A percentile compares a stretch with the other conserved stretches of the same genome.
phyloP scores from a whole-genome alignment of 2,797 vertebrate species.

The Pangasius sanitwongsei region DNA sequence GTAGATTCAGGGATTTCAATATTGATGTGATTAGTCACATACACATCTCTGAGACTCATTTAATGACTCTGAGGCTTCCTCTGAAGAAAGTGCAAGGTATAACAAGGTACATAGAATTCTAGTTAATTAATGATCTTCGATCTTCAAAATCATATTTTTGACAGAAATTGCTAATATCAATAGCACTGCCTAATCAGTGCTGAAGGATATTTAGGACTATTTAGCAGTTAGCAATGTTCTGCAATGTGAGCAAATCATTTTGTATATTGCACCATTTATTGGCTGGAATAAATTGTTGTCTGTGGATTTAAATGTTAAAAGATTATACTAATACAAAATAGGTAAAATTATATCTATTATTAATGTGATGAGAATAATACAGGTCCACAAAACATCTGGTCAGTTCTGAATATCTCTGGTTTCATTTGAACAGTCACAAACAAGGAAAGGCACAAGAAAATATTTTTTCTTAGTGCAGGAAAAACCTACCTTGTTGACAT shows the following conservation, averaged over 20 bases:
- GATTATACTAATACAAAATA: neutral
- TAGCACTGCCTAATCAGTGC: neutral
- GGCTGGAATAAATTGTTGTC: neutral
- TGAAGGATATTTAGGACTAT: neutral
- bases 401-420: neutral
- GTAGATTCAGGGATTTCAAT: constrained; percentile 15
- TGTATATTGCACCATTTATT: neutral
- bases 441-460: neutral
- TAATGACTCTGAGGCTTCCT: constrained; percentile 1
- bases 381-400: neutral
- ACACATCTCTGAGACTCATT: constrained; percentile 28
- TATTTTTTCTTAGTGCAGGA: neutral
- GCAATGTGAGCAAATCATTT: neutral
- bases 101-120: neutral
- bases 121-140: neutral
- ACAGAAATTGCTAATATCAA: neutral
- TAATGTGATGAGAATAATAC: neutral
- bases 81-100: neutral
- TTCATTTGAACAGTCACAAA: too few relatives aligned
- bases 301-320: neutral
- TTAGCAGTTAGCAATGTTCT: neutral
- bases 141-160: neutral
- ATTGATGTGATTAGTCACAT: constrained; percentile 39
- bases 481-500: neutral
- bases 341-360: neutral